phyloP scores from a whole-genome alignment of 2,113 vertebrate species.

The Cardinalis cardinalis region DNA sequence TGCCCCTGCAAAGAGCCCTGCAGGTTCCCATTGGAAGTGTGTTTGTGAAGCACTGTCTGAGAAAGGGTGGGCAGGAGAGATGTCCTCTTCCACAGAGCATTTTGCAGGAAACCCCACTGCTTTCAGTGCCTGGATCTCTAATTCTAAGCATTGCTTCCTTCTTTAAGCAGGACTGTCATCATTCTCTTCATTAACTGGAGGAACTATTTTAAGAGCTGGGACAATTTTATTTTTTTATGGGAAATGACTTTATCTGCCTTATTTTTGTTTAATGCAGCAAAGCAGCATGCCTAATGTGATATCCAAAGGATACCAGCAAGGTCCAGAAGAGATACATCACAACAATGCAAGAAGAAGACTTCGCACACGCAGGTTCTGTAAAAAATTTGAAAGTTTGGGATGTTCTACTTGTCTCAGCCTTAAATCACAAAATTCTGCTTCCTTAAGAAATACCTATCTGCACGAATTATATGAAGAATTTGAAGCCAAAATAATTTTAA shows the following conservation, averaged over 20 bases:
- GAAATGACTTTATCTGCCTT: neutral
- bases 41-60: neutral
- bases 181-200: neutral
- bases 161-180: neutral
- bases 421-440: slow-evolving; percentile 57
- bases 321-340: neutral
- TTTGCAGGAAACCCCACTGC: neutral
- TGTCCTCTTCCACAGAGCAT: neutral
- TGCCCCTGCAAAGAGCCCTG: neutral
- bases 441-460: slow-evolving; percentile 56
- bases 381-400: slow-evolving; percentile 48
- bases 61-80: neutral
- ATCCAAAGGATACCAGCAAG: neutral
- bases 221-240: neutral
- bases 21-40: neutral
- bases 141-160: neutral
- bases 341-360: neutral
- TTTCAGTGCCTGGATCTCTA: neutral
- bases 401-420: slow-evolving; percentile 71
- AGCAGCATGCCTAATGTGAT: slow-evolving; percentile 44
- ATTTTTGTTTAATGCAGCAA: slow-evolving; percentile 52
- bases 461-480: slow-evolving; percentile 72
- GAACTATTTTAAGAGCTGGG: neutral
- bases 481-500: slow-evolving; percentile 62
- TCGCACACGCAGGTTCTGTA: slow-evolving; percentile 35